Conservation (phyloP, 2,888 invertebrate genomes). For the Spodoptera exigua region DNA sequence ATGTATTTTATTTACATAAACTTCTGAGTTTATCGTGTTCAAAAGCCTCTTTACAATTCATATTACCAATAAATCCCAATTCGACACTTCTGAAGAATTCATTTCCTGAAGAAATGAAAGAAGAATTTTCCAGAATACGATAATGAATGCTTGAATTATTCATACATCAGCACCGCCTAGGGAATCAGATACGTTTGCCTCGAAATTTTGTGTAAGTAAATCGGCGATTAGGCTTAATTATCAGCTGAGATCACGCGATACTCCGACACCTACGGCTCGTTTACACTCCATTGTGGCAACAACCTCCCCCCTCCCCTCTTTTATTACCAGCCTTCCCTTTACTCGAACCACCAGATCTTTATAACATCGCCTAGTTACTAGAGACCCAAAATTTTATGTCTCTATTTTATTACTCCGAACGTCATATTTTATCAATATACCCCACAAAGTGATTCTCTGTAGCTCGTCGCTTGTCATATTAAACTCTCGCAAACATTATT, state of each 20-base stretch:
- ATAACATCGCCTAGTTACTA: slow-evolving; percentile 35
- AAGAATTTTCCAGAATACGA: slow-evolving; percentile 54
- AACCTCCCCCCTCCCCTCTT: slow-evolving; percentile 6
- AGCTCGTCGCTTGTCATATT: slow-evolving; percentile 55
- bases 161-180: slow-evolving; percentile 52
- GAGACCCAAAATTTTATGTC: slow-evolving; percentile 55
- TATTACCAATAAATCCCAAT: slow-evolving; percentile 54
- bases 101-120: slow-evolving; percentile 58
- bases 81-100: slow-evolving; percentile 53
- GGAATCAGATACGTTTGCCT: slow-evolving; percentile 49
- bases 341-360: slow-evolving; percentile 26
- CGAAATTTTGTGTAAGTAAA: slow-evolving; percentile 48
- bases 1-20: slow-evolving; percentile 4
- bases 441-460: slow-evolving; percentile 40
- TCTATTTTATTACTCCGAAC: slow-evolving; percentile 46
- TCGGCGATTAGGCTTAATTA: slow-evolving; percentile 51
- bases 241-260: slow-evolving; percentile 39
- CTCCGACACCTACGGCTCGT: slow-evolving; percentile 31
- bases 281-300: slow-evolving; percentile 34
- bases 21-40: slow-evolving; percentile 3
- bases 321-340: slow-evolving; percentile 21
- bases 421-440: slow-evolving; percentile 60
- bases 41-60: slow-evolving; percentile 46
- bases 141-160: slow-evolving; percentile 67
- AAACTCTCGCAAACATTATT: slow-evolving; percentile 50